These are phyloP conservation scores for Tolmerus cingulatus DNA, from an alignment of 2,888 invertebrate genomes.

Conservation along the genomic window DNA sequence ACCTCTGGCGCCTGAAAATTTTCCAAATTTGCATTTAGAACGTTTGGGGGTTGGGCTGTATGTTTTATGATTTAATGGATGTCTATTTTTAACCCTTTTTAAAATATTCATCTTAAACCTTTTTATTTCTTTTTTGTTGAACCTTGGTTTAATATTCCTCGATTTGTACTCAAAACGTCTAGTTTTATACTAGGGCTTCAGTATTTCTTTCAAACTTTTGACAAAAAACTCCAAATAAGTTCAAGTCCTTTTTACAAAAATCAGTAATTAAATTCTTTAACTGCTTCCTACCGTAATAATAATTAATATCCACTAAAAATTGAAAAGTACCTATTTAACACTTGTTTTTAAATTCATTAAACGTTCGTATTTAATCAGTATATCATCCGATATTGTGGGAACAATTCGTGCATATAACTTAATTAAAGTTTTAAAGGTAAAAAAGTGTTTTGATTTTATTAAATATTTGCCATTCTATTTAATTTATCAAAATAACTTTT, in stretches of 20 bases:
- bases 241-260: too few relatives aligned
- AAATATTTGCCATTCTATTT: not conserved
- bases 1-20: not conserved
- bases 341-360: not conserved
- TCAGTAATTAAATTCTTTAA: not conserved
- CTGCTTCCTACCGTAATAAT: not conserved
- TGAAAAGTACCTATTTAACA: not conserved
- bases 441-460: not conserved
- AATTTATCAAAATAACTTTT: not conserved
- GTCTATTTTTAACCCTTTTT: too few relatives aligned
- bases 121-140: too few relatives aligned
- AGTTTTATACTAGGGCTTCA: too few relatives aligned
- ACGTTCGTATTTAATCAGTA: not conserved
- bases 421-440: not conserved
- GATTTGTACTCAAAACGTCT: too few relatives aligned
- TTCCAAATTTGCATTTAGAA: not conserved
- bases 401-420: not conserved
- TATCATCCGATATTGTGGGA: not conserved
- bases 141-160: too few relatives aligned
- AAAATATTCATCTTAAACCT: too few relatives aligned
- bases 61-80: too few relatives aligned
- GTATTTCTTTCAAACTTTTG: too few relatives aligned
- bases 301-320: not conserved
- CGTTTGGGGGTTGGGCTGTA: too few relatives aligned
- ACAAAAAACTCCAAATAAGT: too few relatives aligned